phyloP scores from a whole-genome alignment of 2,797 vertebrate species.

The Coendou prehensilis region DNA sequence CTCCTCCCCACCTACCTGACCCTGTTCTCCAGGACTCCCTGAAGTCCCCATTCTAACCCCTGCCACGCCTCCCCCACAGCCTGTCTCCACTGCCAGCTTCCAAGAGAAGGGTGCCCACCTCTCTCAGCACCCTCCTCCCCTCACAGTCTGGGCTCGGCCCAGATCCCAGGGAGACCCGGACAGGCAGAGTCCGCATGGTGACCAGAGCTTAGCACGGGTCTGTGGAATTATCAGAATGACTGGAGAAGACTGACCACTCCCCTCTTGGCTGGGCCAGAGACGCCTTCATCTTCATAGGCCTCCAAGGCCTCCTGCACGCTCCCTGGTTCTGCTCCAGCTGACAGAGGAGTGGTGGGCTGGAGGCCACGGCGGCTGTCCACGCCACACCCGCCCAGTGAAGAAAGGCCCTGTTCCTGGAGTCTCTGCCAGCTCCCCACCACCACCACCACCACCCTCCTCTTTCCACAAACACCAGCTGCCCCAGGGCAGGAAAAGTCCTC shows the following conservation, averaged over 20 bases:
- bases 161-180: not conserved
- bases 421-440: not conserved
- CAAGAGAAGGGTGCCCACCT: not conserved
- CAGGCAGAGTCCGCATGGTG: not conserved
- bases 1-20: not conserved
- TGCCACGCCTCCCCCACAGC: rapidly evolving
- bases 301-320: not conserved
- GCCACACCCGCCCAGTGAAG: not conserved
- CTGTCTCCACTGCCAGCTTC: not conserved
- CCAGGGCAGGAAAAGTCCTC: constrained; percentile 32
- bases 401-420: not conserved
- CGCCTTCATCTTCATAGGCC: not conserved
- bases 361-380: not conserved
- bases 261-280: not conserved
- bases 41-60: not conserved
- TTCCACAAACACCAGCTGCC: constrained; percentile 73
- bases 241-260: not conserved
- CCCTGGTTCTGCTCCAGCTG: not conserved
- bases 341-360: not conserved
- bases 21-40: not conserved
- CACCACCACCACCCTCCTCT: not conserved
- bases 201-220: not conserved
- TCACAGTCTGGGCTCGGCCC: not conserved
- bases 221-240: not conserved
- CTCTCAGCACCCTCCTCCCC: not conserved